phyloP scores from a whole-genome alignment of 2,797 vertebrate genomes.

The Nyctalus aviator region DNA sequence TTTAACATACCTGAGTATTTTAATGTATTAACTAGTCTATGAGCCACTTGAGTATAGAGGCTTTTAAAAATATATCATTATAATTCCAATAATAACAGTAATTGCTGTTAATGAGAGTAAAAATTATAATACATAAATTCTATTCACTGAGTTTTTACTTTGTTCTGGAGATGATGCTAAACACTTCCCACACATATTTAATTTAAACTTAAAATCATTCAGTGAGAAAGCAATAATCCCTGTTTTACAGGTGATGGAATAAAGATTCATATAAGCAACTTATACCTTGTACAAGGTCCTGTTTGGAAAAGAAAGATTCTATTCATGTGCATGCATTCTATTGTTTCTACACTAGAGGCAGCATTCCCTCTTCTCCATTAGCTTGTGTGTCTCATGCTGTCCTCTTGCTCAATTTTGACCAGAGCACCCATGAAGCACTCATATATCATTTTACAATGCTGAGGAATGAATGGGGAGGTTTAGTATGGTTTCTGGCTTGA shows the following conservation, averaged over 20 bases:
- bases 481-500: neutral
- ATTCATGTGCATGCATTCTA: accelerated
- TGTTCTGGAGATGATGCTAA: neutral
- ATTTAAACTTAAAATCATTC: neutral
- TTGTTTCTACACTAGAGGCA: neutral
- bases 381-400: neutral
- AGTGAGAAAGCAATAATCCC: neutral
- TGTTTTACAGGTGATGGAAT: neutral
- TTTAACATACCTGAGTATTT: neutral
- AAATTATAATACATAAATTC: neutral
- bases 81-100: neutral
- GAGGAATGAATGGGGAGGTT: neutral
- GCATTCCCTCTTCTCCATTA: neutral
- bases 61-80: neutral
- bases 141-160: neutral
- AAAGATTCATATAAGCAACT: neutral
- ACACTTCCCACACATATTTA: neutral
- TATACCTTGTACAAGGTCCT: neutral
- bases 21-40: neutral
- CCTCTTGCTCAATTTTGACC: neutral
- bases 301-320: neutral
- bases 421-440: neutral
- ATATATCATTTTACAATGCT: neutral
- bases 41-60: neutral
- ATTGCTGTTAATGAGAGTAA: neutral